Evolutionary conservation across 2,113 vertebrate species (phyloP), one percentile per base, ranked within the genome.

Genomic region (Malurus alboscapulatus): DNA sequence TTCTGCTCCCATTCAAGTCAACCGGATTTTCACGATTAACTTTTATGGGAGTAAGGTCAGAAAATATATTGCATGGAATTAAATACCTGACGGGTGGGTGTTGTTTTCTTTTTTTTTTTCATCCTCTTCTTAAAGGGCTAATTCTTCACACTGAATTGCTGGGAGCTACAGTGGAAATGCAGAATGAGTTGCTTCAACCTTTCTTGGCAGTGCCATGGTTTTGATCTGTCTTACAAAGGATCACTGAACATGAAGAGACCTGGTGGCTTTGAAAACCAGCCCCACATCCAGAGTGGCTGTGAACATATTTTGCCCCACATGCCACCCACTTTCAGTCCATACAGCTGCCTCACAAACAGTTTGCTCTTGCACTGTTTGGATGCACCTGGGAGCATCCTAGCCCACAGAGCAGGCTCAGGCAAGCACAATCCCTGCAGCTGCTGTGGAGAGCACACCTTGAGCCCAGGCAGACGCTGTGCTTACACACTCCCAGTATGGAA

Each of bases 341-440:
- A 74, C 63, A 96, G 90, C 78, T 95, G 90, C 59, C 78, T 93
- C 3, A 1, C 63, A 93, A 85, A 83, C 4, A 69, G 55, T 47
- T 92, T 88, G 47, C 78, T 75, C 71, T 38, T 77, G 75, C 82
- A 51, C 55, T 71, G 67, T 77, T 55, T 84, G 90, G 45, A 73
- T 71, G 88, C 88, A 92, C 67, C 90, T 96, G 93, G 94, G 67
- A 94, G 82, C 93, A 93, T 80, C 85, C 63, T 50, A 88, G 55
- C 54, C 90, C 55, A 20, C 1, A 7, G 24, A 90, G 83, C 93
- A 96, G 89, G 93, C 90, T 74, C 42, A 55, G 88, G 79, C 93
- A 95, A 72, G 90, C 6, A 10, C 14, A 26, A 44, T 89, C 74
- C 81, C 78, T 40, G 79, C 93, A 94, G 96, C 89, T 94, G 93